Evolutionary conservation across 92 coral and sea anemone genomes (phyloP).

Genomic region (Epizoanthus scotinus): DNA sequence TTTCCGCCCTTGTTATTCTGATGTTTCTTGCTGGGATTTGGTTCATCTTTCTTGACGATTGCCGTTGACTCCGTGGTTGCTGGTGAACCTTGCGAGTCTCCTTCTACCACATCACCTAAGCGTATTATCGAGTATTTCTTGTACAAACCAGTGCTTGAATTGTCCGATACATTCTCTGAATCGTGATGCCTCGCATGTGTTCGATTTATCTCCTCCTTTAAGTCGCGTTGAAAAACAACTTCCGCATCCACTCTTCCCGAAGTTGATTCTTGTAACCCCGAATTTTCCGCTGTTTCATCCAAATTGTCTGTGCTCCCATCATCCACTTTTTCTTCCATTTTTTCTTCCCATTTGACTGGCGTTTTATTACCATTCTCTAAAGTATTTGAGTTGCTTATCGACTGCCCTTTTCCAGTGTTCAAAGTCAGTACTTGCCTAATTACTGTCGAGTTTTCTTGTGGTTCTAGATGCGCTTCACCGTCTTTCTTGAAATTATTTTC

Average conservation of each 20-base stretch:
- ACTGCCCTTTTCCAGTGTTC: neutral
- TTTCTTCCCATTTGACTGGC: neutral
- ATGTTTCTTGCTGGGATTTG: neutral
- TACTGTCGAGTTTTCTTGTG: neutral
- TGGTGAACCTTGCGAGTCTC: neutral
- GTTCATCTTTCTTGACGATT: neutral
- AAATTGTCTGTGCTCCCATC: conserved; percentile 13
- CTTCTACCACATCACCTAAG: neutral
- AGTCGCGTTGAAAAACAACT: neutral
- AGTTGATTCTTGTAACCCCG: neutral
- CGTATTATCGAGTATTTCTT: conserved; percentile 32
- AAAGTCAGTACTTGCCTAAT: neutral
- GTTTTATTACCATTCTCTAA: neutral
- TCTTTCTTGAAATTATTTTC: neutral
- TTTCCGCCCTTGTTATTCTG: neutral
- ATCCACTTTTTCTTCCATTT: neutral
- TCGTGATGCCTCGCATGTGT: neutral
- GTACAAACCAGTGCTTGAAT: neutral
- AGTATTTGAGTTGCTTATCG: neutral
- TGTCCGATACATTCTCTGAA: neutral
- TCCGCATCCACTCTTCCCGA: conserved; percentile 5
- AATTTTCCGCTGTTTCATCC: conserved; percentile 7
- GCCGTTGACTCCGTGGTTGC: neutral
- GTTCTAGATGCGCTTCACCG: neutral
- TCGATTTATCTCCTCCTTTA: neutral